Base-by-base conservation (phyloP, 2,797 vertebrate genomes). In the Bovichtus variegatus region DNA sequence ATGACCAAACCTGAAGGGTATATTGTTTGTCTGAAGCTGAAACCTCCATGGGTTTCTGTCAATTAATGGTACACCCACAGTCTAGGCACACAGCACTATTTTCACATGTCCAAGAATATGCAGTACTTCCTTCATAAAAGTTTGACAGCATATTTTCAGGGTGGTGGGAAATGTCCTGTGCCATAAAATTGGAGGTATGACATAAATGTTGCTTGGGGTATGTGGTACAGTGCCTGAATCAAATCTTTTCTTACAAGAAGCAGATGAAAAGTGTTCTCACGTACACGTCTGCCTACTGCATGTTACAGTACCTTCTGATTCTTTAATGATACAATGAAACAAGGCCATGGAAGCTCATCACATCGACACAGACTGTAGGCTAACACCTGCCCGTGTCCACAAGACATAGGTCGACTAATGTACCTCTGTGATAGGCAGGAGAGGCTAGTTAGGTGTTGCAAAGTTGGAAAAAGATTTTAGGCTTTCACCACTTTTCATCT, bases 401-500 rank as follows among this genome's bases (percentile, higher is more conserved):
- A 40, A 69, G 21, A 59, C 49, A 29, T 21, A 6, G 58, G 29
- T 41, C 23, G 12, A 50, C 9, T 70, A 9, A 65, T 80, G 34
- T 25, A 61, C 74, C 58, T 60, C 76, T 73, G 43, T 70, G 25
- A 77, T 51, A 31, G 54, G 38, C 64, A 74, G 44, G 54, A 41
- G 40, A 65, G 4, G 44, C 59, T 55, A 60, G 21, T 41, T 43
- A 60, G 27, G 36, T 49, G 41, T 10, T 10, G 38, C 44, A 68
- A 38, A 58, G 40, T 58, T 36, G 18, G 40, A 1, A 16, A 64
- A 71, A 43, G 44, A 13, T 9, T 41, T 36, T 57, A 13, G 38
- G 11, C 29, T 74, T 66, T 55, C n/a, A 62, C 67, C 34, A 43
- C 63, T 59, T 68, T 62, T 77, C 64, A 59, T 74, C 44, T 51